phyloP scores from a whole-genome alignment of 2,113 vertebrate species.

The Phodopus roborovskii region DNA sequence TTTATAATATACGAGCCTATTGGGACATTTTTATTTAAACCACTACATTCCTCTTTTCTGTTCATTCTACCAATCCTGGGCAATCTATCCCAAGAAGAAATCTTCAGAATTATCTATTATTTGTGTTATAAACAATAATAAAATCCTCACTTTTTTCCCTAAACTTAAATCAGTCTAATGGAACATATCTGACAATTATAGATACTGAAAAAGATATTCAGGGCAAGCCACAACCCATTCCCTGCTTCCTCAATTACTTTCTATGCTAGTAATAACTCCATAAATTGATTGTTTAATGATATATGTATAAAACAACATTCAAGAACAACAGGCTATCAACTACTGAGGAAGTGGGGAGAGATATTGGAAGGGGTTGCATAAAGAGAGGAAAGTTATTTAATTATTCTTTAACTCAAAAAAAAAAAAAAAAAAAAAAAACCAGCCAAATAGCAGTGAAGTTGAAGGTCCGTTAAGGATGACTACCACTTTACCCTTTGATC shows the following conservation, averaged over 20 bases:
- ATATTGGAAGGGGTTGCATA: neutral
- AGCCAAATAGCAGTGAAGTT: neutral
- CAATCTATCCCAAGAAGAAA: neutral
- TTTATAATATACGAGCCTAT: neutral
- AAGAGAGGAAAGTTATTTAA: neutral
- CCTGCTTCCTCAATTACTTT: neutral
- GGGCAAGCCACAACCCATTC: accelerated
- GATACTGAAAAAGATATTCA: neutral
- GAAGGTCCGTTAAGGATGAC: neutral
- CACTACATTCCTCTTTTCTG: neutral
- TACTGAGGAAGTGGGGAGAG: neutral
- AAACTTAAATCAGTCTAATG: neutral
- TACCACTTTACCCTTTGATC: neutral
- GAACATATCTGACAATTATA: neutral
- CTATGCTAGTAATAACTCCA: neutral
- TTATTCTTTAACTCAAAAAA: neutral
- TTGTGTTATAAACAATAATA: neutral
- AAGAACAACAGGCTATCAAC: neutral
- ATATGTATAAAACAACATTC: neutral
- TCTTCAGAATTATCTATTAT: neutral
- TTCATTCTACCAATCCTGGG: neutral
- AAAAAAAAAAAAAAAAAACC: neutral
- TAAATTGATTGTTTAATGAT: neutral
- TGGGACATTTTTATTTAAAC: neutral
- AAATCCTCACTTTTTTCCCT: neutral